phyloP scores from a whole-genome alignment of 2,113 vertebrate genomes.

The Ailuropoda melanoleuca region DNA sequence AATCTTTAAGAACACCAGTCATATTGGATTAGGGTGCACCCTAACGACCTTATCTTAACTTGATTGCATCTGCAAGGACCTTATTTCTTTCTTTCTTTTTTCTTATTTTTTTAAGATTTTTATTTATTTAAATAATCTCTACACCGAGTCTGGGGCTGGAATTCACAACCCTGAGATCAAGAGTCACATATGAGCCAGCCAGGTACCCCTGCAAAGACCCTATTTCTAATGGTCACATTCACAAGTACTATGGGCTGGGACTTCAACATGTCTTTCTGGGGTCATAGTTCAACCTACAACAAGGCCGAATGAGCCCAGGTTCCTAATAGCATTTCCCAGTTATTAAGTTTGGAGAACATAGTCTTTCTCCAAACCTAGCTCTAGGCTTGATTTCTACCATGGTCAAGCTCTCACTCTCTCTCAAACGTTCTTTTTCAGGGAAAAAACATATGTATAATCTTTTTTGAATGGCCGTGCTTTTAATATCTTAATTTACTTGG shows the following conservation, averaged over 20 bases:
- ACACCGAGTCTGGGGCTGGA: background rate
- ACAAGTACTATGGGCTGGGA: background rate
- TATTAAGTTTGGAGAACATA: background rate
- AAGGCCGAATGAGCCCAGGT: background rate
- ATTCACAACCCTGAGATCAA: background rate
- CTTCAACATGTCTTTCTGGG: background rate
- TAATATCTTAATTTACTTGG: slow-evolving; percentile 33
- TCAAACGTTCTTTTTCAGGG: background rate
- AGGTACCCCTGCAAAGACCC: background rate
- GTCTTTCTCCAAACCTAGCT: background rate
- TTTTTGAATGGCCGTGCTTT: background rate
- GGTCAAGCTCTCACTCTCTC: background rate
- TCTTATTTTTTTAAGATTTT: background rate
- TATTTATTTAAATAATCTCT: background rate
- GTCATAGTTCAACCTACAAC: background rate
- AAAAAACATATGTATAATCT: background rate
- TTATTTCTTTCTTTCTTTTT: background rate
- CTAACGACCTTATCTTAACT: background rate
- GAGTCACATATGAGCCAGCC: background rate
- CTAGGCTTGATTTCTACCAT: background rate
- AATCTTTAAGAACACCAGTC: background rate
- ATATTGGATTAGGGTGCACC: background rate
- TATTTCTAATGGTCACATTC: background rate
- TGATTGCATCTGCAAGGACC: background rate
- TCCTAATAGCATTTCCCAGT: background rate